Percentiles rank a stretch among this genome's conserved stretches.
Conservation (phyloP, 1,140 invertebrate genomes). For the Hypothenemus hampei region DNA sequence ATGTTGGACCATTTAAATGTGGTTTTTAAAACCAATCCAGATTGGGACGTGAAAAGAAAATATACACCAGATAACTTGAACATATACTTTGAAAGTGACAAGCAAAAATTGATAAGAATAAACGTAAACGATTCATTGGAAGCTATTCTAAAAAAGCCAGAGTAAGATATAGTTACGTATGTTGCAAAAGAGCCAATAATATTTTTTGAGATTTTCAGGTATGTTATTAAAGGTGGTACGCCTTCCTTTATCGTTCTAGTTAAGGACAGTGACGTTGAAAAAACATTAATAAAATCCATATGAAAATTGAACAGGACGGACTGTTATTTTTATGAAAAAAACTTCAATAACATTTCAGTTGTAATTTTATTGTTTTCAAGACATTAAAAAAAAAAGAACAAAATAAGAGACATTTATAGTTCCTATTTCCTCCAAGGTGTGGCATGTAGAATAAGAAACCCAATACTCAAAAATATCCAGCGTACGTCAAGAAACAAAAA, state of each 20-base stretch:
- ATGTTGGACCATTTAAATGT: constrained; percentile 66
- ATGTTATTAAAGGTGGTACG: constrained; percentile 38
- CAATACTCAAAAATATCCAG: too few species aligned
- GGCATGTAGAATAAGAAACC: too few species aligned
- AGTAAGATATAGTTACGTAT: constrained; percentile 46
- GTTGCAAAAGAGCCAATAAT: constrained; percentile 2
- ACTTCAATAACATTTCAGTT: too few species aligned
- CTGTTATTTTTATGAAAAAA: too few species aligned
- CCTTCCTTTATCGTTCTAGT: constrained; percentile 42
- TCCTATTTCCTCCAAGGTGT: too few species aligned
- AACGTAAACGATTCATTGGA: constrained; percentile 55
- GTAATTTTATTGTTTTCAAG: too few species aligned
- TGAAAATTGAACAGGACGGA: too few species aligned
- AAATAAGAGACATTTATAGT: too few species aligned
- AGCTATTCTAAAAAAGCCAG: constrained; percentile 58
- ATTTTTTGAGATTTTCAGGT: constrained; percentile 37
- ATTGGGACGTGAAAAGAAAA: constrained; percentile 69
- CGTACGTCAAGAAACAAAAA: too few species aligned
- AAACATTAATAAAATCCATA: constrained; percentile 3
- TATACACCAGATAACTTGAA: constrained; percentile 64
- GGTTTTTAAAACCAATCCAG: constrained; percentile 65
- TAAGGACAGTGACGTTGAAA: constrained; percentile 34
- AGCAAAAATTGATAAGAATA: constrained; percentile 59
- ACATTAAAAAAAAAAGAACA: too few species aligned
- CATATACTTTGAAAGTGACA: constrained; percentile 77